Evolutionary conservation across 92 coral and sea anemone genomes (phyloP), one percentile per base, ranked within the genome.

Genomic region (Blastomussa wellsi): DNA sequence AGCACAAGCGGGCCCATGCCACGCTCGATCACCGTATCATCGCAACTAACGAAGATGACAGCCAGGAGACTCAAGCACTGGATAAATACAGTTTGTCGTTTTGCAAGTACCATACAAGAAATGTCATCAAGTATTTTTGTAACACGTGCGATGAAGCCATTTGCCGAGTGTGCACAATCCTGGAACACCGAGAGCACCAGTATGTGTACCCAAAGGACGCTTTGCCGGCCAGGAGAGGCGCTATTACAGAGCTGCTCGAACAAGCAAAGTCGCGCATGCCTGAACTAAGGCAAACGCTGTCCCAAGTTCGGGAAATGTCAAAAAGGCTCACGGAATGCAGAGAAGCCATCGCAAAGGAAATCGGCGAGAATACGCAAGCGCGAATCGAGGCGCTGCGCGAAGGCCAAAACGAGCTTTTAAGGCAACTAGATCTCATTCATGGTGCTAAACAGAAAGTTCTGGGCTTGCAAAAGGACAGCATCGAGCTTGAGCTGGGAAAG

Each of bases 131-230:
- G 90, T 97, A 97, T 60, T 97, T 93, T 65, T 97, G 99, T 48
- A 91, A 92, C 81, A 95, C 99, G 38, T 97, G 99, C 59, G 99
- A 97, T 66, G 95, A 93, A 87, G 96, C 99, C 22, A 95, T 97
- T 15, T 97, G 99, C 77, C 92, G 99, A 38, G 99, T 97, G 33
- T 97, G 99, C 67, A 97, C 99, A 5, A 97, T 97, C 47, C 84
- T 97, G 22, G 99, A 97, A 70, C 99, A 97, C 67, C 89, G 99
- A 11, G 99, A 97, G 42, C 99, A 97, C 86, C 92, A 91, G 80
- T 97, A 93, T 77, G 99, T 97, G 36, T 97, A 86, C 84, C 99
- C 99, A 0, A 97, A 93, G 69, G 99, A 97, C 32, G 99, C 99
- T 9, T 51, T 97, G 35, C 99, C 99, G 0, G 93, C 84, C 79